Conservation (phyloP, 2,113 vertebrate genomes). For the Chloropsis cyanopogon region DNA sequence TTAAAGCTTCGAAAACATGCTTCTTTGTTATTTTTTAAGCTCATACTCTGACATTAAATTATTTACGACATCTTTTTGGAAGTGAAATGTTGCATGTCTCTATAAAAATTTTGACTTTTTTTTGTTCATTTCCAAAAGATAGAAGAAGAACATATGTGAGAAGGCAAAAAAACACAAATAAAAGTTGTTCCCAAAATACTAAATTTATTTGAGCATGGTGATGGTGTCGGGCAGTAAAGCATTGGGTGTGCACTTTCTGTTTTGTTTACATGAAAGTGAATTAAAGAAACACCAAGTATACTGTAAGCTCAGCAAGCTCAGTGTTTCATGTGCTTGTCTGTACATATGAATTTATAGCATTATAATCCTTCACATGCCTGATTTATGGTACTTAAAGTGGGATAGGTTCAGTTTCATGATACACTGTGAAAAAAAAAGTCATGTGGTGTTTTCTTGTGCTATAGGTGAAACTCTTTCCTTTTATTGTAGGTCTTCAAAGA, state of each 20-base stretch:
- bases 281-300: background rate
- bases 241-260: background rate
- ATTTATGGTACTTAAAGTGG: background rate
- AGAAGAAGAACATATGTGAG: background rate
- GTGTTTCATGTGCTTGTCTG: background rate
- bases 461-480: background rate
- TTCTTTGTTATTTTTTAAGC: slow-evolving; percentile 27
- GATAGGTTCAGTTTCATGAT: background rate
- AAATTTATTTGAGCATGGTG: background rate
- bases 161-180: background rate
- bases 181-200: background rate
- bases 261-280: background rate
- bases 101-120: background rate
- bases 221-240: background rate
- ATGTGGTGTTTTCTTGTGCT: background rate
- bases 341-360: background rate
- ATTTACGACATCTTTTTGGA: slow-evolving; percentile 22
- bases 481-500: background rate
- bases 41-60: background rate
- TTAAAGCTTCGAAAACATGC: slow-evolving; percentile 10
- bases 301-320: background rate
- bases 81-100: slow-evolving; percentile 15
- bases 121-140: background rate
- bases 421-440: rapidly evolving
- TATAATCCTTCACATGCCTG: background rate